Base-by-base conservation (phyloP, 1,140 invertebrate genomes). In the Orius insidiosus region DNA sequence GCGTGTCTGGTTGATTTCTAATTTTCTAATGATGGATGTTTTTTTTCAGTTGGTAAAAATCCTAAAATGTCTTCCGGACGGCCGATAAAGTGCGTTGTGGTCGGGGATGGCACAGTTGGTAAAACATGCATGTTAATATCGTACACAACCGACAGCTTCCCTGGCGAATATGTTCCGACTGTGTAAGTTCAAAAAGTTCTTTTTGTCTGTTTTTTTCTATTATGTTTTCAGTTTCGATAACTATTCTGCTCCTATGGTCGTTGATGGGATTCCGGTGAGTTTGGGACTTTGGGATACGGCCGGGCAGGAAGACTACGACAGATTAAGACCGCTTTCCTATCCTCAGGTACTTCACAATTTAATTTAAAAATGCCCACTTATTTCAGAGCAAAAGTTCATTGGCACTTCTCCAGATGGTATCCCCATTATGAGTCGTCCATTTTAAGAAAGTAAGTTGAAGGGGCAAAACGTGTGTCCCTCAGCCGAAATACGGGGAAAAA, bases 91-190 rank as follows among this genome's bases (percentile, higher is more conserved):
- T 96, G 92, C 76, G 93, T 95, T 49, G 88, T 95, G 10, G 89
- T 95, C 47, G 88, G 82, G 13, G 81, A 85, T 62, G 85, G 86
- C 54, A 95, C 90, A 30, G 92, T 98, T 49, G 93, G 93, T 59
- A 98, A 98, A 74, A 98, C 93, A 32, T 97, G 93, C 67, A 95
- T 96, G 89, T 71, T 98, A 56, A 97, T 98, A 64, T 96, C 90
- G 33, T 97, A 97, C 60, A 97, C 93, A 19, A 98, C 93, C 54
- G 92, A 97, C 62, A 94, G 88, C 69, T 98, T 98, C 74, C 92
- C 92, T 46, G 92, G 92, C 53, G 89, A 94, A 81, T 94, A 94
- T 75, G 88, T 94, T 52, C 88, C 89, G 57, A 93, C 88, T 59
- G 87, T 58, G 57, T 58, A 55, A 58, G 55, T 57, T 39, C 4